Conservation (phyloP, 2,797 vertebrate species). For the Hyperoplus lanceolatus region DNA sequence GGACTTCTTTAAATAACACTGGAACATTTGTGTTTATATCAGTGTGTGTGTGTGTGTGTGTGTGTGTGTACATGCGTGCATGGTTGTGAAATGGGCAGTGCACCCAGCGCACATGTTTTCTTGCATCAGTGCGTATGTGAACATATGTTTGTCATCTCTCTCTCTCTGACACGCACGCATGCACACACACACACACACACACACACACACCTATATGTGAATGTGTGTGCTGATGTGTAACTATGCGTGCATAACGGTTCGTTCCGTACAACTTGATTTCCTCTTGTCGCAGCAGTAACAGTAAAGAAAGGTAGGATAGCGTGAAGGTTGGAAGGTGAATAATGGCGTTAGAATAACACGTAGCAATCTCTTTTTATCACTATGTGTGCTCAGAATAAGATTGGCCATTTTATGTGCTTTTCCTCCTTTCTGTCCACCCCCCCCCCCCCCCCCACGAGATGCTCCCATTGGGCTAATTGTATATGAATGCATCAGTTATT, state of each 20-base stretch:
- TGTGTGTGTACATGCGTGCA: background rate
- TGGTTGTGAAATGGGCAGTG: background rate
- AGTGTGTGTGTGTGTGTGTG: background rate
- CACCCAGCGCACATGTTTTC: background rate
- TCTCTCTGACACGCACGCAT: background rate
- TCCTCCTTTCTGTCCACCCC: background rate
- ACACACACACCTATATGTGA: background rate
- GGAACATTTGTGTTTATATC: conserved; percentile 43
- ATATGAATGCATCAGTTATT: background rate
- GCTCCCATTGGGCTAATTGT: background rate
- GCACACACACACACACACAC: background rate
- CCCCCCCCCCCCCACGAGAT: background rate
- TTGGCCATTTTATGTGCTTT: background rate
- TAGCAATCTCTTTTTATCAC: conserved; percentile 16
- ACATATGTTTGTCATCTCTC: conserved; percentile 22
- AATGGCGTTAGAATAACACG: background rate
- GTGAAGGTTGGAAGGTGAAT: conserved; percentile 14
- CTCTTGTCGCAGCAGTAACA: conserved; percentile 14
- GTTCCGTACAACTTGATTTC: conserved; percentile 21
- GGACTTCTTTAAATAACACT: conserved; percentile 84
- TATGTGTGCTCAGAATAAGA: background rate
- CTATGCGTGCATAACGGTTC: background rate
- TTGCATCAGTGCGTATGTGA: conserved; percentile 7
- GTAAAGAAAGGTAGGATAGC: background rate
- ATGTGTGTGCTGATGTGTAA: background rate